Base-by-base conservation (phyloP, 2,797 vertebrate species). In the Fundulus diaphanus region DNA sequence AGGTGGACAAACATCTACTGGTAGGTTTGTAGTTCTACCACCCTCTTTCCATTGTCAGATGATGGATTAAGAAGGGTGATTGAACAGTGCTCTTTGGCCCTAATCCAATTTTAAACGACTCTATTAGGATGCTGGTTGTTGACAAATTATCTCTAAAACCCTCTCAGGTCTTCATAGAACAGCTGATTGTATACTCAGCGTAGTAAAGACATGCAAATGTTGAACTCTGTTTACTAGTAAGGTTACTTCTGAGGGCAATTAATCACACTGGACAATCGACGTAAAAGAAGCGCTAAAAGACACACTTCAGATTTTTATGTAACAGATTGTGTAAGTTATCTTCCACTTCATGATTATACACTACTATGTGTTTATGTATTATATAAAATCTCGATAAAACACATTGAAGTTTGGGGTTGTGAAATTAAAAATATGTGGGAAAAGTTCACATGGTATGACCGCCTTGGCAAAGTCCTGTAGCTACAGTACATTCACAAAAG, bases 401-500 rank as follows among this genome's bases (percentile, higher is more conserved):
- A 22, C 16, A 33, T 9, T 35, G 8, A 35, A 22, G 7, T 11
- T 61, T 37, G 20, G 22, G 33, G 35, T 61, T 37, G 20, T 35
- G 33, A 61, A 7, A 35, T 61, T 18, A 33, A 33, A 61, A 37
- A 35, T 27, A 1, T 12, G n/a, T n/a, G n/a, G 13, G 20, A 27
- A 59, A 33, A 16, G 59, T 37, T 35, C 59, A 61, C 20, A 3
- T 37, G 18, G 31, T 61, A 24, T 35, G 20, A 35, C 20, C 3
- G 22, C 59, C 35, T 61, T 61, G 35, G 59, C 33, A 35, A 61
- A 61, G 3, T 2, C 35, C 52, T 13, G 1, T 20, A 18, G 73
- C 49, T 20, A 9, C n/a, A n/a, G n/a, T n/a, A n/a, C n/a, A 35
- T 57, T 73, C 79, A 68, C 51, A 9, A 74, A 70, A 74, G 71